Base-by-base conservation (phyloP, 2,113 vertebrate species). In the human region DNA sequence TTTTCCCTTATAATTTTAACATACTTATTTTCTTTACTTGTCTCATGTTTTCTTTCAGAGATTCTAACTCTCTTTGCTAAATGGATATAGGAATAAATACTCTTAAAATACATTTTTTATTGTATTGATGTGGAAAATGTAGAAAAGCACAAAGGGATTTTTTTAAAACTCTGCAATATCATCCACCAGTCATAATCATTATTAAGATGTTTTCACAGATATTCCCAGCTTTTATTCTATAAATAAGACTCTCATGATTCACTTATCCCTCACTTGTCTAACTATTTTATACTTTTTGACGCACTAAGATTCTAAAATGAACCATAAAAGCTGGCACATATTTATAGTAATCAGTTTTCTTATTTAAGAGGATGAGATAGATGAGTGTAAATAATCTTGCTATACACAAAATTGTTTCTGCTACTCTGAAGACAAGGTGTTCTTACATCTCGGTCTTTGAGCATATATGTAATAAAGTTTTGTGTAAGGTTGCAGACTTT, bases 261-360 rank as follows among this genome's bases (percentile, higher is more conserved):
- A 35, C 13, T 55, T 86, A 27, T 57, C 32, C 25, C n/a, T 90
- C 40, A 32, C 59, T 72, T 8, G 17, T 7, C 25, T 32, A 57
- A 30, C 12, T n/a, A 35, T 57, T 35, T 70, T 20, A 30, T 32
- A 16, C 14, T 85, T 57, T 85, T 43, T 81, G 25, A 55, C 20
- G 48, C 1, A 1, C 23, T 2, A 4, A 50, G 3, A 18, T 72
- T 35, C 30, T 70, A 3, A 6, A 2, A 3, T 27, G 40, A 20
- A 55, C 25, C 9, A 20, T 25, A n/a, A 30, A 43, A 55, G 3
- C 50, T 55, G 61, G 14, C 8, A 73, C 3, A 4, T 52, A 35
- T 52, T 75, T 59, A 18, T 43, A 61, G 13, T 25, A 6, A 16
- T 40, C 12, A 66, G n/a, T 25, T 66, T 57, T 85, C 64, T 80